phyloP scores from a whole-genome alignment of 2,888 invertebrate species.

The Ephialtes manifestator region DNA sequence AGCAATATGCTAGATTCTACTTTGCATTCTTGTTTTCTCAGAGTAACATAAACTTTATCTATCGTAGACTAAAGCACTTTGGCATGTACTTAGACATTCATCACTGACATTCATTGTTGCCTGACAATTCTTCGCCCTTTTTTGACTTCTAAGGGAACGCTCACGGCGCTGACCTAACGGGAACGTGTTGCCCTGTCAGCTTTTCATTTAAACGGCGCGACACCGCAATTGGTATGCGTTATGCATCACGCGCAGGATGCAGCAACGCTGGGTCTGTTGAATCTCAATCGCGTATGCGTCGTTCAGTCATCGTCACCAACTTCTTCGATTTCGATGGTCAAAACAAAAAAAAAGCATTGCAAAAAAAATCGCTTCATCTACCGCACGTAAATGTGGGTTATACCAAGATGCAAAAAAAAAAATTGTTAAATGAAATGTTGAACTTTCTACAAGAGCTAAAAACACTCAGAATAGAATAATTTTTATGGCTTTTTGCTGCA shows the following conservation, averaged over 20 bases:
- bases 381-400: not conserved
- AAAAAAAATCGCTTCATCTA: not conserved
- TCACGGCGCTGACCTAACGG: constrained; percentile 40
- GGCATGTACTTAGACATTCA: not conserved
- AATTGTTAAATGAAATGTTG: no score
- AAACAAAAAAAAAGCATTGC: not conserved
- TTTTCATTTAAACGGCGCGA: constrained; percentile 54
- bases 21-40: no score
- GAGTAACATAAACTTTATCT: not conserved
- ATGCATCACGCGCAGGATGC: constrained; percentile 60
- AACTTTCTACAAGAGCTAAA: not conserved
- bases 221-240: constrained; percentile 60
- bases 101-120: not conserved
- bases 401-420: not conserved
- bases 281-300: constrained; percentile 52
- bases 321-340: constrained; percentile 22
- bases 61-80: no score
- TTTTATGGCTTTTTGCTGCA: not conserved
- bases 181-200: constrained; percentile 43
- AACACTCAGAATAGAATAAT: not conserved
- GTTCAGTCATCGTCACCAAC: not conserved
- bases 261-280: constrained; percentile 38
- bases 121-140: constrained; percentile 20
- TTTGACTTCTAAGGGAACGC: constrained; percentile 24
- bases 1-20: no score